Evolutionary conservation across 1,140 invertebrate genomes (phyloP).

Genomic region (Zaprionus camerounensis): DNA sequence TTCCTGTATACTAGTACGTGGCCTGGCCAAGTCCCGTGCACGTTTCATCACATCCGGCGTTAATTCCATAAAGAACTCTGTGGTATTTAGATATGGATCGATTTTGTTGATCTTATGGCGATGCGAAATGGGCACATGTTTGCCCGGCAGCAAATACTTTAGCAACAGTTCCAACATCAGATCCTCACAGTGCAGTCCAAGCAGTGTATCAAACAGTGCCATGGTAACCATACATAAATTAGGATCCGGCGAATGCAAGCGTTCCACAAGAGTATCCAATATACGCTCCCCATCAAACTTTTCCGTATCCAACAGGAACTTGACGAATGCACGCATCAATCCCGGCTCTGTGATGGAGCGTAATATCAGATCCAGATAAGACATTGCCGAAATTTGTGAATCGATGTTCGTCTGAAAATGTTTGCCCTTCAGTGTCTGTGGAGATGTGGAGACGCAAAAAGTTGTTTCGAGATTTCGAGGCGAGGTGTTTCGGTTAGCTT

Average conservation of each 20-base stretch:
- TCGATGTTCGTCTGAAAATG: slow-evolving; percentile 90
- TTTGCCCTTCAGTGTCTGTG: slow-evolving; percentile 85
- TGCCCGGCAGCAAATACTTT: slow-evolving; percentile 93
- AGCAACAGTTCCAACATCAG: slow-evolving; percentile 97
- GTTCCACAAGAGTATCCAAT: slow-evolving; percentile 90
- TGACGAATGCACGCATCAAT: slow-evolving; percentile 92
- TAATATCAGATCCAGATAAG: slow-evolving; percentile 95
- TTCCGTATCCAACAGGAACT: slow-evolving; percentile 93
- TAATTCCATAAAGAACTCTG: slow-evolving; percentile 93
- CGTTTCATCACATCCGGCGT: slow-evolving; percentile 87
- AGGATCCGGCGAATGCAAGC: slow-evolving; percentile 89
- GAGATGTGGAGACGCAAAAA: slow-evolving; percentile 73
- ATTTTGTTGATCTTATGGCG: slow-evolving; percentile 90
- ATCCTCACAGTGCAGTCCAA: slow-evolving; percentile 98
- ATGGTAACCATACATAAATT: slow-evolving; percentile 95
- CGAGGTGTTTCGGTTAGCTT: slow-evolving; percentile 73
- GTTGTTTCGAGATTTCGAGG: slow-evolving; percentile 83
- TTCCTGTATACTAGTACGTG: slow-evolving; percentile 39
- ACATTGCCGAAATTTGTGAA: slow-evolving; percentile 95
- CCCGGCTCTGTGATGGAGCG: slow-evolving; percentile 94
- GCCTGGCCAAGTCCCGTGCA: slow-evolving; percentile 69
- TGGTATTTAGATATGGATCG: slow-evolving; percentile 92
- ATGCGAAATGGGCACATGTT: slow-evolving; percentile 95
- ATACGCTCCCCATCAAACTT: slow-evolving; percentile 92
- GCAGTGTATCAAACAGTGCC: slow-evolving; percentile 94